Evolutionary conservation across 2,888 invertebrate genomes (phyloP).

Genomic region (Drosophila kambysellisi): DNA sequence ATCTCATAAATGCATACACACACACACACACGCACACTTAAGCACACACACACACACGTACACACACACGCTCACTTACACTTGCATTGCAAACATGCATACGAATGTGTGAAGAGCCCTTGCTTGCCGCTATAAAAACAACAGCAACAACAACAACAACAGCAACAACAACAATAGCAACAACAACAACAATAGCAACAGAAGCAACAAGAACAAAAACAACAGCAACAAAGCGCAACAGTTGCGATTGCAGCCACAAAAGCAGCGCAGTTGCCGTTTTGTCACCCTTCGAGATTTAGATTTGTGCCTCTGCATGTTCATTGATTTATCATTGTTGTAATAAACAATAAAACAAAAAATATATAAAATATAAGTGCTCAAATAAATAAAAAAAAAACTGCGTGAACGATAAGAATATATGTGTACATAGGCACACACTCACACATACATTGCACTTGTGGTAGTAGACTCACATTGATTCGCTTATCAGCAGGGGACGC

Average conservation of each 20-base stretch:
- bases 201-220: constrained; percentile 38
- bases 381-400: constrained; percentile 31
- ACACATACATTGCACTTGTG: constrained; percentile 1
- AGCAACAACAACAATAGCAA: constrained; percentile 33
- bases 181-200: constrained; percentile 17
- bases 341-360: constrained; percentile 19
- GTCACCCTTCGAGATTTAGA: constrained; percentile 40
- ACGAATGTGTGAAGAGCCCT: constrained; percentile 50
- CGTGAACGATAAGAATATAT: constrained; percentile 36
- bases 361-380: constrained; percentile 11
- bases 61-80: neutral
- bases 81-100: constrained; percentile 14
- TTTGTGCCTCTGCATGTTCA: constrained; percentile 32
- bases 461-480: neutral
- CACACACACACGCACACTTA: constrained; percentile 19
- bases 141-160: constrained; percentile 39
- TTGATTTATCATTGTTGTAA: constrained; percentile 50
- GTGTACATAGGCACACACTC: constrained; percentile 4
- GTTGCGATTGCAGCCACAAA: constrained; percentile 58
- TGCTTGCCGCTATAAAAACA: constrained; percentile 48
- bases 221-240: constrained; percentile 58
- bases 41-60: constrained; percentile 22
- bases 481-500: constrained; percentile 50
- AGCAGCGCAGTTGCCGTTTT: constrained; percentile 41
- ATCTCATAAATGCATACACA: constrained; percentile 67